Evolutionary conservation across 92 coral and sea anemone genomes (phyloP).

Genomic region (Bergia puertoricense): DNA sequence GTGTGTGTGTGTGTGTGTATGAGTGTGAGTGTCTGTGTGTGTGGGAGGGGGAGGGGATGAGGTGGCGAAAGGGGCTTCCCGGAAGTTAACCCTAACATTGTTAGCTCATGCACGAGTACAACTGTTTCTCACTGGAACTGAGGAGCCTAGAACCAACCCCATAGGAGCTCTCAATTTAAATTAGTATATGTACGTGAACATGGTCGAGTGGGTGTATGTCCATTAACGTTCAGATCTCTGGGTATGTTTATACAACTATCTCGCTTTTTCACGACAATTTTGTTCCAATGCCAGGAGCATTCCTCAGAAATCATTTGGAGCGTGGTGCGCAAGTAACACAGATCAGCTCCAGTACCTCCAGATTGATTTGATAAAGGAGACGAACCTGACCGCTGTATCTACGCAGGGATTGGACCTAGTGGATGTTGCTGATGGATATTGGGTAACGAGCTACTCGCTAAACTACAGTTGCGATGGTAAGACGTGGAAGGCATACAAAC

Average conservation of each 20-base stretch:
- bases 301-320: slow-evolving; percentile 58
- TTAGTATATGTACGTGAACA: too few relatives aligned
- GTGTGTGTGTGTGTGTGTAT: too few relatives aligned
- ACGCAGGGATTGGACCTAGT: slow-evolving; percentile 68
- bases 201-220: too few relatives aligned
- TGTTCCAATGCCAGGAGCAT: slow-evolving; percentile 20
- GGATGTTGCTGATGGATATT: slow-evolving; percentile 55
- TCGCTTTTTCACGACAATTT: not conserved
- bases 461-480: slow-evolving; percentile 82
- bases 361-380: slow-evolving; percentile 63
- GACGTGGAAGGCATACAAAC: slow-evolving; percentile 21
- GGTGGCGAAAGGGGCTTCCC: too few relatives aligned
- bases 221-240: too few relatives aligned
- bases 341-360: slow-evolving; percentile 65
- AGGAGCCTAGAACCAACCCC: too few relatives aligned
- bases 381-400: slow-evolving; percentile 72
- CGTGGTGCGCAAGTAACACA: slow-evolving; percentile 68
- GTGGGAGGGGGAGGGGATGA: too few relatives aligned
- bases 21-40: too few relatives aligned
- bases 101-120: too few relatives aligned
- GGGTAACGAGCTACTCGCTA: slow-evolving; percentile 74
- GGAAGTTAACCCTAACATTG: too few relatives aligned
- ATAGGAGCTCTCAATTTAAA: too few relatives aligned
- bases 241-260: not conserved
- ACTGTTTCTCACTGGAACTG: too few relatives aligned